phyloP scores from a whole-genome alignment of 2,113 vertebrate genomes.

The Fregetta grallaria region DNA sequence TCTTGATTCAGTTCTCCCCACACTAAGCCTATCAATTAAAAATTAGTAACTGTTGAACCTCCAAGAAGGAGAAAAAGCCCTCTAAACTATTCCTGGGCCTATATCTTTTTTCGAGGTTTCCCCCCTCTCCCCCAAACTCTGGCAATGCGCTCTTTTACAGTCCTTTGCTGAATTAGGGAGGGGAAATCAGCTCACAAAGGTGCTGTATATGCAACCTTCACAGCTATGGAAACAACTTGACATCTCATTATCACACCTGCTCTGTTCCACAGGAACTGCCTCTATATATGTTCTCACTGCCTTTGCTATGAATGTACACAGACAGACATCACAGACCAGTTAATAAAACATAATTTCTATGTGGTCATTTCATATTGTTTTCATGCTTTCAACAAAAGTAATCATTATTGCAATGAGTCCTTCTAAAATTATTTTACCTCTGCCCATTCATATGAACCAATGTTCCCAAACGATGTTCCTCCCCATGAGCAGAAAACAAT shows the following conservation, averaged over 20 bases:
- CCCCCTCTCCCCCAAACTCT: not conserved
- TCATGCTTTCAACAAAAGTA: not conserved
- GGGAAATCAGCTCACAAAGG: not conserved
- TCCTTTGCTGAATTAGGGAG: not conserved
- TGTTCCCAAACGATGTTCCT: constrained; percentile 83
- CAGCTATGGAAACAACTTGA: not conserved
- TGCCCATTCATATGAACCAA: constrained; percentile 94
- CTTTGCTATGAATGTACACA: not conserved
- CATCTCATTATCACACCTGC: not conserved
- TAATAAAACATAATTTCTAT: not conserved
- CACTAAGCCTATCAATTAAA: not conserved
- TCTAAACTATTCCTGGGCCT: not conserved
- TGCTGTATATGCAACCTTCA: not conserved
- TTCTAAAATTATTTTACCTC: constrained; percentile 77
- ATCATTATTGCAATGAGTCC: rapidly evolving
- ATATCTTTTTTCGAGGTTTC: not conserved
- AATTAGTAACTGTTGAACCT: not conserved
- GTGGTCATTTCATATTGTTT: rapidly evolving
- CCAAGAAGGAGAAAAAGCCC: not conserved
- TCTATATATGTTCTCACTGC: not conserved
- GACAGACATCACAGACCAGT: not conserved
- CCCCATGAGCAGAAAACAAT: constrained; percentile 91
- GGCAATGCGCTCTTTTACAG: not conserved
- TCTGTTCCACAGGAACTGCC: not conserved
- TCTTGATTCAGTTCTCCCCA: not conserved